Evolutionary conservation across 2,888 invertebrate genomes (phyloP), one percentile per base, ranked within the genome.

Genomic region (Tolmerus cingulatus): DNA sequence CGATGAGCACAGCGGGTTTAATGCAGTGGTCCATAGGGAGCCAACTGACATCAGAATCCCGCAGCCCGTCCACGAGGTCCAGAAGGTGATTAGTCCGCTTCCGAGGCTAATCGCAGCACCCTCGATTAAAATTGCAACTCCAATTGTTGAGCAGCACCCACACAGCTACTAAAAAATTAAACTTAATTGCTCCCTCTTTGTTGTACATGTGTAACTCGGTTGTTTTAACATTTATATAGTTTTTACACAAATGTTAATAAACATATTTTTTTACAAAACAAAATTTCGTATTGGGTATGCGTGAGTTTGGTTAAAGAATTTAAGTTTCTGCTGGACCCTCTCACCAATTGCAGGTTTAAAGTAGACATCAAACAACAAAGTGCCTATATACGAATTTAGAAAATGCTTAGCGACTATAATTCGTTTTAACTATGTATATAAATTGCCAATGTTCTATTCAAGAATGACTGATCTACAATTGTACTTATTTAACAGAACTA

Each of bases 1-100:
- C 34, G 94, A 94, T 90, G 91, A 92, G n/a, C 93, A 93, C 89
- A 93, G 91, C 88, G 94, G 94, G 87, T 94, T 94, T 91, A 93
- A 94, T 90, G 94, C 94, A 4, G 90, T 93, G 57, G 94, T 94
- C 1, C 92, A 92, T 88, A 93, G 93, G 74, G 93, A 93, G 89
- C 93, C 93, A 16, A 92, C 93, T 3, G 89, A 91, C 79, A 91
- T 91, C 66, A 91, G 91, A 88, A 91, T 92, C n/a, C 91, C 90
- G 14, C 77, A 90, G 86, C 92, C 92, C 0, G 90, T 90, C 66
- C 90, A 89, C 0, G 89, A 89, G 12, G 23, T 37, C 14, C 89
- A 89, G 14, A 91, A 91, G 46, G 46, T 84, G 30, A 66, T 84
- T 66, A 66, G 16, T 30, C 34, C 86, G 81, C 89, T 89, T 5